A percentile compares a stretch with the other conserved stretches of the same genome.
Evolutionary conservation across 2,797 vertebrate genomes (phyloP).

Genomic region (Aphelocoma californica): DNA sequence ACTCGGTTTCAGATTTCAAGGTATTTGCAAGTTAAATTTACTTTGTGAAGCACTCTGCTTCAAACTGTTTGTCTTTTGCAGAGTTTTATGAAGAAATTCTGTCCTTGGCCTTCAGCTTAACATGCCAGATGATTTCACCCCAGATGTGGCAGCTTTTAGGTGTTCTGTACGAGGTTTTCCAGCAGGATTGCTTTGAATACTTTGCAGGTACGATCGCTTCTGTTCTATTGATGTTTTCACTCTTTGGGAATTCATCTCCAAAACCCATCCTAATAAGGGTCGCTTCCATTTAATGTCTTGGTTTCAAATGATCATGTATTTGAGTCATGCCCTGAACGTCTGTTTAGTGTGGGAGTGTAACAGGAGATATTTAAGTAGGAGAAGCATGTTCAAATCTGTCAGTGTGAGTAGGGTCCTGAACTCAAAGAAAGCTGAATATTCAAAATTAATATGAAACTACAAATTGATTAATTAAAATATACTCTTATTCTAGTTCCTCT

Average conservation of each 20-base stretch:
- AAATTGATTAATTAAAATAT: not conserved
- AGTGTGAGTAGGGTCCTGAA: not conserved
- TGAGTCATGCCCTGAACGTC: not conserved
- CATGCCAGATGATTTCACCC: conserved; percentile 91
- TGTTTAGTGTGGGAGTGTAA: not conserved
- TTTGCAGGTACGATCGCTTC: conserved; percentile 85
- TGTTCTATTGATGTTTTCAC: not conserved
- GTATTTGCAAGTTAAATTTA: not conserved
- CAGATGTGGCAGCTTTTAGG: conserved; percentile 98
- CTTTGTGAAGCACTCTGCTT: not conserved
- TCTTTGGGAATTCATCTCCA: not conserved
- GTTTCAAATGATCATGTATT: conserved; percentile 3
- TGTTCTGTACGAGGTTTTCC: conserved; percentile 91
- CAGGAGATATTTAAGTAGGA: not conserved
- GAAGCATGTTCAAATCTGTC: not conserved
- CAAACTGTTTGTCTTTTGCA: conserved; percentile 60
- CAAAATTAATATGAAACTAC: not conserved
- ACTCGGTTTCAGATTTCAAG: not conserved
- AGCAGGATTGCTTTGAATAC: conserved; percentile 95
- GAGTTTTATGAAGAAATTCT: conserved; percentile 99
- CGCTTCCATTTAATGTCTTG: not conserved
- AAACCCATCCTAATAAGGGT: not conserved
- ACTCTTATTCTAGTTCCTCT: not conserved
- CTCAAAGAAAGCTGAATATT: not conserved
- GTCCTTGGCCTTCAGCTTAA: conserved; percentile 92